A percentile compares a stretch with the other conserved stretches of the same genome.
Evolutionary conservation across 2,888 invertebrate genomes (phyloP).

Genomic region (Leistus spinibarbis): DNA sequence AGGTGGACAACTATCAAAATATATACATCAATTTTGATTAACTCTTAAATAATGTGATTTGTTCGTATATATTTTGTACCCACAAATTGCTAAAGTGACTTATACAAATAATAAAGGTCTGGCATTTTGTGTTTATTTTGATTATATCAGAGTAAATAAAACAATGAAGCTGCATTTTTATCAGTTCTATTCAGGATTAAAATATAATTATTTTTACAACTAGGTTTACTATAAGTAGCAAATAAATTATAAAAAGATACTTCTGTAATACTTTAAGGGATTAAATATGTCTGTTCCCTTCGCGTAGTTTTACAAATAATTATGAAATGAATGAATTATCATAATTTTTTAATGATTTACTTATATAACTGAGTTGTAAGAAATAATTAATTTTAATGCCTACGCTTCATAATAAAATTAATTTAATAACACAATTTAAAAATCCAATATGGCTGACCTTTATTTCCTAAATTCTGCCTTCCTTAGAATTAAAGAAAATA

Average conservation of each 20-base stretch:
- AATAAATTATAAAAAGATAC: background rate
- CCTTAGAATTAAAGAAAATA: constrained; percentile 35
- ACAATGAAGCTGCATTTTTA: constrained; percentile 3
- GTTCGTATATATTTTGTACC: constrained; percentile 18
- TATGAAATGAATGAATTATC: too few species aligned
- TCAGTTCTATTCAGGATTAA: background rate
- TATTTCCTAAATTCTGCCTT: constrained; percentile 22
- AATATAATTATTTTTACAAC: background rate
- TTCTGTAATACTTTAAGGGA: too few species aligned
- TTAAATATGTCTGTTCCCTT: too few species aligned
- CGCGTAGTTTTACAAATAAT: too few species aligned
- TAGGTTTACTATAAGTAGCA: background rate
- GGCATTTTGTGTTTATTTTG: constrained; percentile 11
- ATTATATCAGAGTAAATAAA: background rate
- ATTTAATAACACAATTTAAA: background rate
- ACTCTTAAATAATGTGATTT: background rate
- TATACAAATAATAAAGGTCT: constrained; percentile 13
- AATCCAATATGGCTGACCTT: constrained; percentile 28
- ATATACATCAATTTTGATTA: background rate
- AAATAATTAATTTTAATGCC: too few species aligned
- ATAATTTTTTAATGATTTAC: too few species aligned
- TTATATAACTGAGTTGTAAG: too few species aligned
- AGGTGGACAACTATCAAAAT: background rate
- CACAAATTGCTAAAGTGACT: background rate
- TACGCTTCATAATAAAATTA: background rate